phyloP scores from a whole-genome alignment of 1,140 invertebrate genomes.

The Potamilus streckersoni region DNA sequence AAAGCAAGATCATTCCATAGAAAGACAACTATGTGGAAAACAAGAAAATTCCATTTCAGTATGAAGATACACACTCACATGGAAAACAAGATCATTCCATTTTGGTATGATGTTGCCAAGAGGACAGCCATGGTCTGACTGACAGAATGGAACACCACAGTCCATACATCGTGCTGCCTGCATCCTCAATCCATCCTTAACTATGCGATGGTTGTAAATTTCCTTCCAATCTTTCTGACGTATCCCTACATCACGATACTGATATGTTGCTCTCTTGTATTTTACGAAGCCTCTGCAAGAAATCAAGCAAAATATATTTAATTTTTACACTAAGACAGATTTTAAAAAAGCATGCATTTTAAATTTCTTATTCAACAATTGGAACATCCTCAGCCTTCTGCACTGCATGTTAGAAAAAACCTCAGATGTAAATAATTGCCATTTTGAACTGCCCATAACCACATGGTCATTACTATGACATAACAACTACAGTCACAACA shows the following conservation, averaged over 20 bases:
- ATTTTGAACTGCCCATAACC: too few relatives aligned
- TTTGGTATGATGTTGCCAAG: constrained; percentile 99
- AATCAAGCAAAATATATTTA: constrained; percentile 32
- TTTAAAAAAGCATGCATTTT: too few relatives aligned
- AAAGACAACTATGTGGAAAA: neutral
- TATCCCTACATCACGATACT: constrained; percentile 86
- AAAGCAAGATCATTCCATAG: too few relatives aligned
- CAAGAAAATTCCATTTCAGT: neutral
- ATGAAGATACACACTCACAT: constrained; percentile 63
- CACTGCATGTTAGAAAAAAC: too few relatives aligned
- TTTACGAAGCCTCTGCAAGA: constrained; percentile 91
- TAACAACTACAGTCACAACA: too few relatives aligned
- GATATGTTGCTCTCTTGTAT: constrained; percentile 86
- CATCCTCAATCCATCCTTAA: constrained; percentile 86
- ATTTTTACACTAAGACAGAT: neutral
- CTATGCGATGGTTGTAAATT: constrained; percentile 89
- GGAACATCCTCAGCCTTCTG: too few relatives aligned
- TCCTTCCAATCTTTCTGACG: constrained; percentile 96
- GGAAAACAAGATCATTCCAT: constrained; percentile 97
- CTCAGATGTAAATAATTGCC: too few relatives aligned
- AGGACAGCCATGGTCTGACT: constrained; percentile 96
- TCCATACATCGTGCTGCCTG: constrained; percentile 99
- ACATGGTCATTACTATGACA: too few relatives aligned
- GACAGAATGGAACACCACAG: constrained; percentile 99
- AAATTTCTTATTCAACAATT: too few relatives aligned